Evolutionary conservation across 2,797 vertebrate genomes (phyloP).

Genomic region (Hypotaenidia philippensis): DNA sequence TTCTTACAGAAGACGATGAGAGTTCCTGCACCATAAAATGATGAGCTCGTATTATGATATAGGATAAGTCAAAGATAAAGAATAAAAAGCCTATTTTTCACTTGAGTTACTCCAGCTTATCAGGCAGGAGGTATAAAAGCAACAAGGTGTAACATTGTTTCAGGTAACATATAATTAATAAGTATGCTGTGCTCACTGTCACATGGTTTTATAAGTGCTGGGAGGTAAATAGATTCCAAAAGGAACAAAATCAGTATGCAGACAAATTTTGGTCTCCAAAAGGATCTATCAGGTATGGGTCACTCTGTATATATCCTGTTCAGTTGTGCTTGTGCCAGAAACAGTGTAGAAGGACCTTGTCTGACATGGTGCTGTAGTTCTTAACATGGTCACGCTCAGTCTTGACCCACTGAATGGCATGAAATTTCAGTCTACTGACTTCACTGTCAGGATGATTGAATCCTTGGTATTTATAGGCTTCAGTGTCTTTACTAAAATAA

Average conservation of each 20-base stretch:
- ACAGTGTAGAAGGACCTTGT: not conserved
- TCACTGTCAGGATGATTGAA: not conserved
- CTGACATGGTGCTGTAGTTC: not conserved
- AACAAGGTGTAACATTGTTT: not conserved
- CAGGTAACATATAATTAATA: not conserved
- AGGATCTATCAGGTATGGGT: not conserved
- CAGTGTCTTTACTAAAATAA: not conserved
- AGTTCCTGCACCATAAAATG: not conserved
- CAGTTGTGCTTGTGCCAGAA: not conserved
- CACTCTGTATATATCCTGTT: not conserved
- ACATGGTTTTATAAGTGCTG: not conserved
- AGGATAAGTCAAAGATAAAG: not conserved
- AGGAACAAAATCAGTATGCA: not conserved
- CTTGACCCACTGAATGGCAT: not conserved
- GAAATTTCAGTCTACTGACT: not conserved
- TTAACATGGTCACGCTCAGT: not conserved
- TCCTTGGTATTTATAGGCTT: not conserved
- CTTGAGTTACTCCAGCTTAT: not conserved
- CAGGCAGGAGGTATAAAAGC: not conserved
- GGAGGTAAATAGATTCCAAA: not conserved
- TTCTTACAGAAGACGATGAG: not conserved
- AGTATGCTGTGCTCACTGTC: not conserved
- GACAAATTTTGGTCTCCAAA: not conserved
- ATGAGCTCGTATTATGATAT: rapidly evolving
- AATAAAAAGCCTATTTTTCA: not conserved